Conservation (phyloP, 2,888 invertebrate species). For the Chorisops tibialis region DNA sequence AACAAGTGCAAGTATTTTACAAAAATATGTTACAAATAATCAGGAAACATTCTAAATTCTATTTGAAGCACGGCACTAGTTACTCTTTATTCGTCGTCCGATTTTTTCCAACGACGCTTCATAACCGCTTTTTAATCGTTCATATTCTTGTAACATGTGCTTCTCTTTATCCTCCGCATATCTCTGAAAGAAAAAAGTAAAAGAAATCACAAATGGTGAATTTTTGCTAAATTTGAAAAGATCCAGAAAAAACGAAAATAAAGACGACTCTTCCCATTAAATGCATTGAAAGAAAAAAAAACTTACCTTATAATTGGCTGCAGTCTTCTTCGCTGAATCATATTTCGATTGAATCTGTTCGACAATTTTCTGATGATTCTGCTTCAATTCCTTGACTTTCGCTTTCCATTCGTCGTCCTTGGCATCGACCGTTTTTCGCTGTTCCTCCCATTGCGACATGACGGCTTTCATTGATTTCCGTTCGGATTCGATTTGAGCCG, state of each 20-base stretch:
- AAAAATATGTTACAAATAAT: no score
- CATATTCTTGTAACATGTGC: slow-evolving; percentile 61
- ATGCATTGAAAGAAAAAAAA: background rate
- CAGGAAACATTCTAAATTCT: no score
- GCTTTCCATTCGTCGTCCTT: slow-evolving; percentile 52
- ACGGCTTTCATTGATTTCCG: slow-evolving; percentile 53
- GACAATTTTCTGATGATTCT: slow-evolving; percentile 53
- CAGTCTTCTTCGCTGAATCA: slow-evolving; percentile 61
- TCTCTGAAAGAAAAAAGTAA: slow-evolving; percentile 50
- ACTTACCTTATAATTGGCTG: slow-evolving; percentile 58
- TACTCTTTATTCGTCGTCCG: slow-evolving; percentile 41
- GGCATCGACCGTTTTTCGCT: slow-evolving; percentile 53
- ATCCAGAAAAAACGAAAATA: background rate
- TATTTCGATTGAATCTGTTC: slow-evolving; percentile 59
- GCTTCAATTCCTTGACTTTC: slow-evolving; percentile 48
- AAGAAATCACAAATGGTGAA: slow-evolving; percentile 12
- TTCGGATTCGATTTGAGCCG: slow-evolving; percentile 51
- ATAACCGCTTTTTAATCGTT: slow-evolving; percentile 62
- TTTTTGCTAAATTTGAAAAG: background rate
- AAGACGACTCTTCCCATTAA: background rate
- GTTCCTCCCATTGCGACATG: slow-evolving; percentile 51
- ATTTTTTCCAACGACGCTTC: slow-evolving; percentile 43
- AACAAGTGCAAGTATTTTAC: no score
- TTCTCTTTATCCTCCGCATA: slow-evolving; percentile 63
- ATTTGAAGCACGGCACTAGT: slow-evolving; percentile 17